phyloP scores from a whole-genome alignment of 1,140 invertebrate species.

The Panagrolaimus sp. region DNA sequence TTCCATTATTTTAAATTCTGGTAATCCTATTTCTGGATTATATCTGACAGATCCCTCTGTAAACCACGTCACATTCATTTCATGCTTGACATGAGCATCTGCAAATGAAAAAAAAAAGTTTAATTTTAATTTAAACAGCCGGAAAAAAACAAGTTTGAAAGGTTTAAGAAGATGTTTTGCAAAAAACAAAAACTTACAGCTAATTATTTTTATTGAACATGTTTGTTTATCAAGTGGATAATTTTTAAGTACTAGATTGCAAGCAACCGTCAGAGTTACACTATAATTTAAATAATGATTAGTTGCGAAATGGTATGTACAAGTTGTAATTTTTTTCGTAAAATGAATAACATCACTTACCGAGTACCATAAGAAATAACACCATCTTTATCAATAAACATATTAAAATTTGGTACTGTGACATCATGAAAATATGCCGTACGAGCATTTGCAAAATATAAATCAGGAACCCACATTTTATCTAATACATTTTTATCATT shows the following conservation, averaged over 20 bases:
- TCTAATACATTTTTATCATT: slow-evolving; percentile 43
- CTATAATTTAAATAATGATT: not conserved
- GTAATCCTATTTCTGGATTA: slow-evolving; percentile 52
- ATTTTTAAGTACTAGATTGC: slow-evolving; percentile 36
- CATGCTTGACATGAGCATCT: slow-evolving; percentile 48
- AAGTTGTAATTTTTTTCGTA: not conserved
- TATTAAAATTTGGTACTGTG: slow-evolving; percentile 57
- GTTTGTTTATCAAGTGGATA: slow-evolving; percentile 46
- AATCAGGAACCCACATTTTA: slow-evolving; percentile 59
- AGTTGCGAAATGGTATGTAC: not conserved
- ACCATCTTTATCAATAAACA: slow-evolving; percentile 58
- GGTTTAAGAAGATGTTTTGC: not conserved
- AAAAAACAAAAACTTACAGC: slow-evolving; percentile 12
- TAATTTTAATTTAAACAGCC: too few relatives aligned
- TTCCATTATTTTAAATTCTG: slow-evolving; percentile 48
- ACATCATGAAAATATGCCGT: slow-evolving; percentile 48
- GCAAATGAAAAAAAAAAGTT: too few relatives aligned
- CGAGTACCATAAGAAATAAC: slow-evolving; percentile 59
- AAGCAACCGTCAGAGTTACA: slow-evolving; percentile 33
- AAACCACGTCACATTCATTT: slow-evolving; percentile 56
- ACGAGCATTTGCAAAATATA: slow-evolving; percentile 52
- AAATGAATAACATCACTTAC: slow-evolving; percentile 32
- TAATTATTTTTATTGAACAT: slow-evolving; percentile 33
- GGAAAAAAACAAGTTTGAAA: too few relatives aligned
- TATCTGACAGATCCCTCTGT: slow-evolving; percentile 38